These are phyloP conservation scores for Cryptus viduatorius DNA, from an alignment of 2,888 invertebrate species.

Conservation along the genomic window DNA sequence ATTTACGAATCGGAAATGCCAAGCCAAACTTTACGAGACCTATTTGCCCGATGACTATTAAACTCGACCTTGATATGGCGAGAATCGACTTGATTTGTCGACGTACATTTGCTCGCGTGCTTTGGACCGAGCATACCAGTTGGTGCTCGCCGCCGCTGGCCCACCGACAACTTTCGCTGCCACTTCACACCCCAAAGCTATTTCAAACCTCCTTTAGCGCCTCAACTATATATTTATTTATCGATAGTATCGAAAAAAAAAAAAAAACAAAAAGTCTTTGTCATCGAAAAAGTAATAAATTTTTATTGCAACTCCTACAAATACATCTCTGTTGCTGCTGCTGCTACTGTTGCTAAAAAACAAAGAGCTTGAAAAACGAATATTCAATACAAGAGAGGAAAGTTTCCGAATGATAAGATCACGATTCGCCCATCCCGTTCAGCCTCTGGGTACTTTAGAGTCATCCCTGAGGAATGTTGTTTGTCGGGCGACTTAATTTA, in stretches of 20 bases:
- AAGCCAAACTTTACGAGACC: slow-evolving; percentile 36
- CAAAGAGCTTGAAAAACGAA: not conserved
- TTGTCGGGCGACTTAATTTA: slow-evolving; percentile 68
- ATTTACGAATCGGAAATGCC: slow-evolving; percentile 46
- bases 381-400: not conserved
- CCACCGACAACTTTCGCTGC: slow-evolving; percentile 53
- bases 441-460: slow-evolving; percentile 22
- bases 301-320: not conserved
- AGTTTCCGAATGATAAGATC: not conserved
- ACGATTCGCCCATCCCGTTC: slow-evolving; percentile 11
- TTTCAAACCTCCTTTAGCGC: slow-evolving; percentile 38
- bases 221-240: slow-evolving; percentile 13
- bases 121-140: slow-evolving; percentile 30
- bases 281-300: not conserved
- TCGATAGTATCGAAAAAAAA: slow-evolving; percentile 13
- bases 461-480: slow-evolving; percentile 62
- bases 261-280: slow-evolving; percentile 5
- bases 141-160: slow-evolving; percentile 38
- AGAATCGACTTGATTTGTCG: slow-evolving; percentile 51
- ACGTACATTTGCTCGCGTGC: slow-evolving; percentile 30
- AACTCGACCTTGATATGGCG: slow-evolving; percentile 57
- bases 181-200: slow-evolving; percentile 38
- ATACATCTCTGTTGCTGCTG: not conserved
- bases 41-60: slow-evolving; percentile 34
- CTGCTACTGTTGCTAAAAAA: not conserved